Conservation (phyloP, 2,113 vertebrate species). For the Dromas ardeola region DNA sequence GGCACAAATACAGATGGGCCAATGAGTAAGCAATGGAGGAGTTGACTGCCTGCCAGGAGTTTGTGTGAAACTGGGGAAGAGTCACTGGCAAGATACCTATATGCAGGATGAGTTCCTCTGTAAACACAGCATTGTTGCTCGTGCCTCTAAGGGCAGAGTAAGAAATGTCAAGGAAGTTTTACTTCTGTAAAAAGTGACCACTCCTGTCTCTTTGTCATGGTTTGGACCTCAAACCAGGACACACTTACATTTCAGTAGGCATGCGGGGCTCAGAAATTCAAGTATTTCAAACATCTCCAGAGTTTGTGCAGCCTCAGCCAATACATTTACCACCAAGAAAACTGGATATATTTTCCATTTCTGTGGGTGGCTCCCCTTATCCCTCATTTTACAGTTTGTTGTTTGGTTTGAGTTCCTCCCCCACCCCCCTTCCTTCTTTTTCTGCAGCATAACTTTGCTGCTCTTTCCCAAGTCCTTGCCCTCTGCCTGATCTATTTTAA, state of each 20-base stretch:
- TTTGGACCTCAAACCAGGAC: too few species aligned
- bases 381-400: not conserved
- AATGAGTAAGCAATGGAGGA: accelerated
- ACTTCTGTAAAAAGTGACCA: not conserved
- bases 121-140: not conserved
- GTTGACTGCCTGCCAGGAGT: not conserved
- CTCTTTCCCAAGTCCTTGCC: not conserved
- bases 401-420: not conserved
- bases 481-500: not conserved
- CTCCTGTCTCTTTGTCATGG: not conserved
- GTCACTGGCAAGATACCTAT: not conserved
- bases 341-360: accelerated
- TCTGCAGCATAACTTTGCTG: not conserved
- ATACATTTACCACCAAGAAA: not conserved
- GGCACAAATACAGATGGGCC: accelerated
- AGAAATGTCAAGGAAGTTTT: not conserved
- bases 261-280: accelerated
- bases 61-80: not conserved
- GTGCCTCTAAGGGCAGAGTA: not conserved
- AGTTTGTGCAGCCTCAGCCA: not conserved
- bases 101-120: not conserved
- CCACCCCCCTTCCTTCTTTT: not conserved
- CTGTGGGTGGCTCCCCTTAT: not conserved
- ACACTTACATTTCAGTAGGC: not conserved
- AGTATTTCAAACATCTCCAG: not conserved